phyloP scores from a whole-genome alignment of 1,140 invertebrate genomes.

The Drosophila kepulauana region DNA sequence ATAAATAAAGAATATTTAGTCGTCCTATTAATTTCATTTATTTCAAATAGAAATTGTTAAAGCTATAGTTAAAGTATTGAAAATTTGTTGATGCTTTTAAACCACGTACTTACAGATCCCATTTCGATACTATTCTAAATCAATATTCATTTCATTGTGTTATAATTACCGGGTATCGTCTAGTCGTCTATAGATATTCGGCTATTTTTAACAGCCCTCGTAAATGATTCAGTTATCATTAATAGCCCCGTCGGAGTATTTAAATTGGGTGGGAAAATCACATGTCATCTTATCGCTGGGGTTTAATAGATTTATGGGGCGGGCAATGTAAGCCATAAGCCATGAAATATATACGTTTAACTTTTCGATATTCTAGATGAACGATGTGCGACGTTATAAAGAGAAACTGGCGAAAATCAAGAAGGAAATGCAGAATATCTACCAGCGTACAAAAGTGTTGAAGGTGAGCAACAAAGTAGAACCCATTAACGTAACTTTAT shows the following conservation, averaged over 20 bases:
- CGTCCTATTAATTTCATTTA: no score
- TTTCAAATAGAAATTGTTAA: no score
- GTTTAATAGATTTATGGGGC: constrained; percentile 16
- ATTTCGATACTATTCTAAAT: no score
- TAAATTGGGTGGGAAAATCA: constrained; percentile 17
- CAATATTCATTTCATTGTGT: no score
- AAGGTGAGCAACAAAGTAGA: constrained; percentile 64
- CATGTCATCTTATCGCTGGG: constrained; percentile 10
- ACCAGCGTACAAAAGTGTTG: constrained; percentile 78
- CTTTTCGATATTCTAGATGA: constrained; percentile 61
- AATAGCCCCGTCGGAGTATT: constrained; percentile 21
- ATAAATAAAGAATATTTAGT: no score
- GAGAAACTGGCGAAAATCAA: constrained; percentile 79
- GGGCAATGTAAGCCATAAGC: neutral
- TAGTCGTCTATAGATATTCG: no score
- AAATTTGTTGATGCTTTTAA: no score
- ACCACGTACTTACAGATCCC: no score
- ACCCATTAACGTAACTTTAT: constrained; percentile 49
- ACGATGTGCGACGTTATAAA: constrained; percentile 71
- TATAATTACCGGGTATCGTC: no score
- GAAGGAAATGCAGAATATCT: constrained; percentile 79
- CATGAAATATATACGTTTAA: neutral
- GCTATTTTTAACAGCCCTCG: neutral
- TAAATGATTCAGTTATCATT: neutral
- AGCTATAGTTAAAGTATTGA: no score